These are phyloP conservation scores for Lepisosteus oculatus DNA, from an alignment of 2,113 vertebrate genomes.

Conservation along the genomic window DNA sequence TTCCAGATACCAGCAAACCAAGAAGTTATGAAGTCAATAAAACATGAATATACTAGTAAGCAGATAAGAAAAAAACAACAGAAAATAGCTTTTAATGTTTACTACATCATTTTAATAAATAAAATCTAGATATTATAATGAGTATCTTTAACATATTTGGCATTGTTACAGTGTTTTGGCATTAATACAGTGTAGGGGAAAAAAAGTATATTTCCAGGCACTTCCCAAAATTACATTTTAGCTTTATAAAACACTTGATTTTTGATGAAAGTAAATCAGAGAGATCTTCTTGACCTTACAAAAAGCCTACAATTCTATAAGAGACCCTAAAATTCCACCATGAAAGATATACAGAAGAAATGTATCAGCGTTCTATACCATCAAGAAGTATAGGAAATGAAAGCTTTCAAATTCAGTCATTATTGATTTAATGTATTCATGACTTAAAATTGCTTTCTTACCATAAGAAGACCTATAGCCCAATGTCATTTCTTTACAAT, in stretches of 20 bases:
- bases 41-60: background rate
- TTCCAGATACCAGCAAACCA: too few species aligned
- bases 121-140: background rate
- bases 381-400: too few species aligned
- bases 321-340: background rate
- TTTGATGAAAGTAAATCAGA: background rate
- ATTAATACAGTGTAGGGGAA: constrained; percentile 39
- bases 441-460: constrained; percentile 1
- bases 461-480: background rate
- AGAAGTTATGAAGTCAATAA: too few species aligned
- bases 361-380: background rate
- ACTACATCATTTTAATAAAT: constrained; percentile 31
- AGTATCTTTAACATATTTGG: constrained; percentile 36
- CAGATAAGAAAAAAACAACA: background rate
- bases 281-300: background rate
- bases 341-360: constrained; percentile 9
- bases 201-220: constrained; percentile 24
- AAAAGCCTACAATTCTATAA: background rate
- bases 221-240: background rate
- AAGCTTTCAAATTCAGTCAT: background rate
- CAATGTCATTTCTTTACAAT: background rate
- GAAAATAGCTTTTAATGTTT: background rate
- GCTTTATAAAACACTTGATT: background rate
- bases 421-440: constrained; percentile 7
- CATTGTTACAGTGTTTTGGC: constrained; percentile 39